A percentile compares a stretch with the other conserved stretches of the same genome.
phyloP scores from a whole-genome alignment of 2,888 invertebrate species.

The Marasmarcha lunaedactyla region DNA sequence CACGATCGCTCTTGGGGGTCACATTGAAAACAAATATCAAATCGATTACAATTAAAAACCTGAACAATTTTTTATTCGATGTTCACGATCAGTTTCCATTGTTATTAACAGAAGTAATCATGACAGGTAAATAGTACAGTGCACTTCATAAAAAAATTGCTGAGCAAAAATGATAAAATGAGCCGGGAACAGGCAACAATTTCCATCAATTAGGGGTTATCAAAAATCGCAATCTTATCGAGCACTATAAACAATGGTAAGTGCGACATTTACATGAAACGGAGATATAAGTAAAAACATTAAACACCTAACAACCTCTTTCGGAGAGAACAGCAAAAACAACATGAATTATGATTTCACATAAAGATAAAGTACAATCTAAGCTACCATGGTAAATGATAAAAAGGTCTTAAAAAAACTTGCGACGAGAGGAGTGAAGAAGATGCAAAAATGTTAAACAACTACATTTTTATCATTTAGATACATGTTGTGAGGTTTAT shows the following conservation, averaged over 20 bases:
- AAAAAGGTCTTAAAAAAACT: too few relatives aligned
- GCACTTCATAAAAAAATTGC: too few relatives aligned
- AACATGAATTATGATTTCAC: slow-evolving; percentile 64
- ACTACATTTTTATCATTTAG: too few relatives aligned
- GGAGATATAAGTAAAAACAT: slow-evolving; percentile 44
- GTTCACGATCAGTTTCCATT: not conserved
- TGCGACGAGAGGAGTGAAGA: too few relatives aligned
- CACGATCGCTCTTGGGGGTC: slow-evolving; percentile 52
- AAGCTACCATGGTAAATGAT: slow-evolving; percentile 57
- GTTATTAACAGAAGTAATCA: too few relatives aligned
- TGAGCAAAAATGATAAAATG: too few relatives aligned
- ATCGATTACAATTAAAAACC: slow-evolving; percentile 29
- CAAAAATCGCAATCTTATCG: slow-evolving; percentile 39
- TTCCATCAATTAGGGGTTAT: slow-evolving; percentile 31
- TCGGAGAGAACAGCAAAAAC: slow-evolving; percentile 46
- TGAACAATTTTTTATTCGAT: slow-evolving; percentile 33
- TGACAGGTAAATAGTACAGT: too few relatives aligned
- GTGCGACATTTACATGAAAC: slow-evolving; percentile 43
- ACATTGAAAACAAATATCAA: slow-evolving; percentile 37
- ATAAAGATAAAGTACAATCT: slow-evolving; percentile 67
- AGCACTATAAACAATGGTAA: slow-evolving; percentile 43
- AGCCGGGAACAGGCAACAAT: not conserved
- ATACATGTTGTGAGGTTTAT: too few relatives aligned
- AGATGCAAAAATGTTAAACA: too few relatives aligned
- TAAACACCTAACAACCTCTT: slow-evolving; percentile 46